Percentiles rank a stretch among this genome's conserved stretches.
phyloP scores from a whole-genome alignment of 1,140 invertebrate genomes.

The Ptiloglossa arizonensis region DNA sequence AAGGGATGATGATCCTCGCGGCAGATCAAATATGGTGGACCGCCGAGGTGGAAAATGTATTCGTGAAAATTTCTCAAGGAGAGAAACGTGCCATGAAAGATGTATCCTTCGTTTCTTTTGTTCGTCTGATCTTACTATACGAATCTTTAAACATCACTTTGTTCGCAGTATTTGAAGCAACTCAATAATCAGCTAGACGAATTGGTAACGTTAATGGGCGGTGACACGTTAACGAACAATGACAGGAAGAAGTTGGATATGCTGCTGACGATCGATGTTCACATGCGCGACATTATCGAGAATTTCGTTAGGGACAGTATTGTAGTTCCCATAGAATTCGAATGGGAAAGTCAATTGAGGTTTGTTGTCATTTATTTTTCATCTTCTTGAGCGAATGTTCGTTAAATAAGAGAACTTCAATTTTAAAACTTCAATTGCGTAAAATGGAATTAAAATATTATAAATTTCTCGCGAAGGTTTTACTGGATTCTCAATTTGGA shows the following conservation, averaged over 20 bases:
- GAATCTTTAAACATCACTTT: slow-evolving; percentile 8
- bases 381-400: no score
- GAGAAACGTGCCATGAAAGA: slow-evolving; percentile 94
- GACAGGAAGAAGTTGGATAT: slow-evolving; percentile 94
- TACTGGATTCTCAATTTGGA: slow-evolving; percentile 93
- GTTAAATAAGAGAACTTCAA: no score
- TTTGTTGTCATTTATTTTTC: slow-evolving; percentile 12
- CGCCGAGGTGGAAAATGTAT: slow-evolving; percentile 94
- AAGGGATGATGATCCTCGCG: slow-evolving; percentile 93
- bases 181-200: slow-evolving; percentile 92
- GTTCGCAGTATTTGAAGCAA: slow-evolving; percentile 85
- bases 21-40: slow-evolving; percentile 97
- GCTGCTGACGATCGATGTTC: slow-evolving; percentile 94
- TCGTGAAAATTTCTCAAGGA: slow-evolving; percentile 88
- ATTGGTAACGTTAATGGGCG: slow-evolving; percentile 89
- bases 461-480: slow-evolving; percentile 82
- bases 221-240: slow-evolving; percentile 90
- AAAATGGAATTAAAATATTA: neutral
- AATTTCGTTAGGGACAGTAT: slow-evolving; percentile 93
- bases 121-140: neutral
- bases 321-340: slow-evolving; percentile 91
- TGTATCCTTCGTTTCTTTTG: slow-evolving; percentile 53
- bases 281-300: slow-evolving; percentile 94
- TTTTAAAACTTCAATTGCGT: no score
- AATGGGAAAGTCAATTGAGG: slow-evolving; percentile 94